phyloP scores from a whole-genome alignment of 2,797 vertebrate species.

The Sebastes cheni region DNA sequence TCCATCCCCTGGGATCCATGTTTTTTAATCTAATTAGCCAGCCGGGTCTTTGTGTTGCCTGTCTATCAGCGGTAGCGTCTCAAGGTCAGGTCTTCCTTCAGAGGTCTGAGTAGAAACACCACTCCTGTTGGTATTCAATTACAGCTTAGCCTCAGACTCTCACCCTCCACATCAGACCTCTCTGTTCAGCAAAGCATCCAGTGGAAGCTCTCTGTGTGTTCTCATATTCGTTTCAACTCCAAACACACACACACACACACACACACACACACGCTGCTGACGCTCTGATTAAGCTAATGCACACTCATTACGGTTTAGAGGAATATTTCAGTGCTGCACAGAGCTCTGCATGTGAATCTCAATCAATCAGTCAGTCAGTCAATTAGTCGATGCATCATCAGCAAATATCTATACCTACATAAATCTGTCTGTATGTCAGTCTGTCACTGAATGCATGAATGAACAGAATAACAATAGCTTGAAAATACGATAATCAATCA shows the following conservation, averaged over 20 bases:
- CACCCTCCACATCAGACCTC: slow-evolving; percentile 47
- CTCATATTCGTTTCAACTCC: slow-evolving; percentile 24
- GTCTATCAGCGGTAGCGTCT: slow-evolving; percentile 74
- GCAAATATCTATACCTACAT: slow-evolving; percentile 28
- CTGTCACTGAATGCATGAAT: slow-evolving; percentile 6
- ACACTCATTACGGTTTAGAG: slow-evolving; percentile 30
- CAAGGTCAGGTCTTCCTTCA: slow-evolving; percentile 81
- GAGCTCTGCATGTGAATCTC: slow-evolving; percentile 38
- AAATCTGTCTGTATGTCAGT: slow-evolving; percentile 15
- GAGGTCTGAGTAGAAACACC: slow-evolving; percentile 71
- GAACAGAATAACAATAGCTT: slow-evolving; percentile 35
- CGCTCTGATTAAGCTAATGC: slow-evolving; percentile 41
- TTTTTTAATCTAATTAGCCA: slow-evolving; percentile 85
- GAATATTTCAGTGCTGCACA: slow-evolving; percentile 35
- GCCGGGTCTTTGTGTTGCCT: slow-evolving; percentile 78
- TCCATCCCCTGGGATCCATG: slow-evolving; percentile 78
- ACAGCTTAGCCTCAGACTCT: slow-evolving; percentile 66
- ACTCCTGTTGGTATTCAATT: slow-evolving; percentile 74
- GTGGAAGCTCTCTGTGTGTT: slow-evolving; percentile 20
- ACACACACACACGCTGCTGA: neutral
- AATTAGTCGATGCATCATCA: slow-evolving; percentile 43
- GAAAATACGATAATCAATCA: slow-evolving; percentile 18
- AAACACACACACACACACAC: slow-evolving; percentile 1
- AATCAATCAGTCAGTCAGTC: slow-evolving; percentile 27
- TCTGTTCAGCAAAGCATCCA: slow-evolving; percentile 37